Base-by-base conservation (phyloP, 1,140 invertebrate genomes). In the Drosophila guanche region DNA sequence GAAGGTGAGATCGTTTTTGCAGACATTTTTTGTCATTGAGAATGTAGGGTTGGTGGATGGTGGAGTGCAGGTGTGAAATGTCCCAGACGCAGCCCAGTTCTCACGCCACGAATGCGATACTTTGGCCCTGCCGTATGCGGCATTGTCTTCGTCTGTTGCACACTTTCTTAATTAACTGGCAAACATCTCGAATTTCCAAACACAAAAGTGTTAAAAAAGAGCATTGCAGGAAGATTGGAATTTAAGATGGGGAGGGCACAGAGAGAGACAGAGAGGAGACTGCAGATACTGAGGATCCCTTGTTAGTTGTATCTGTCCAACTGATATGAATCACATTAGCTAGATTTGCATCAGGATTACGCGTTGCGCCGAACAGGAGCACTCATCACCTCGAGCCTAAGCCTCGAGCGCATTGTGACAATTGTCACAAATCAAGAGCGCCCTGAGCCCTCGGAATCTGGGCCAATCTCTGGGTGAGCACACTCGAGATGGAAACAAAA, bases 311-410 rank as follows among this genome's bases (percentile, higher is more conserved):
- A 37, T 37, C 33, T 37, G 12, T 62, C 4, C 33, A 22, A 56
- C 41, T 47, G 80, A 84, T 84, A 77, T 16, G 73, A 77, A 85
- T 85, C 81, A 85, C 81, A 85, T 85, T 85, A 85, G 80, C 41
- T 8, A 88, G 83, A 89, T 88, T 79, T 83, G 78, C 83, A 88
- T 72, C 67, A 54, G 70, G 84, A 88, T 88, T 88, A 83, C 63
- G 66, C 65, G 55, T 69, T 70, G 70, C 60, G 20, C 61, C 46
- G 57, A 65, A 53, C 61, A 70, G 43, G 47, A 73, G 43, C 53
- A 55, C 47, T 67, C 61, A 48, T 74, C 71, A 79, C 48, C 74
- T 73, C 45, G 45, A 43, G 25, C 73, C 58, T 78, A 60, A 71
- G 51, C 56, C 50, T 5, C 50, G 52, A 10, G 33, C 42, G 58